These are phyloP conservation scores for Fregetta grallaria DNA, from an alignment of 2,113 vertebrate species.

Conservation along the genomic window DNA sequence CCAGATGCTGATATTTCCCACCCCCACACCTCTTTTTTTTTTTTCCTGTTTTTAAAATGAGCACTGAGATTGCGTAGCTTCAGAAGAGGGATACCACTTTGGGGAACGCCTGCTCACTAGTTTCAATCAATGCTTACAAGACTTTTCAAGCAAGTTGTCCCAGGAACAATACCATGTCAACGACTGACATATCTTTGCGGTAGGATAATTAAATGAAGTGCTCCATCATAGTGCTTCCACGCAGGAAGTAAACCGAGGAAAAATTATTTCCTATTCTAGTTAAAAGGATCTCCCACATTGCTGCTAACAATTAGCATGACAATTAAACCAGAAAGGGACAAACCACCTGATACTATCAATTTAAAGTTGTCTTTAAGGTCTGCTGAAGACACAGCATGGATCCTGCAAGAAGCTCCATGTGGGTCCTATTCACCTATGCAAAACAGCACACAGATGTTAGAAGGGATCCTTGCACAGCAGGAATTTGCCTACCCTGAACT, in stretches of 20 bases:
- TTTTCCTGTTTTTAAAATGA: background rate
- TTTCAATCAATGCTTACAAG: background rate
- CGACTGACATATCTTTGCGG: background rate
- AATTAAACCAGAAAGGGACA: background rate
- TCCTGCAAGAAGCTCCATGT: background rate
- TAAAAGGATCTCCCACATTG: background rate
- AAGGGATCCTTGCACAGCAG: background rate
- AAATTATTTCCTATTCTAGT: background rate
- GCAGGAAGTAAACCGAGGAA: background rate
- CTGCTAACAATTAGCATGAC: background rate
- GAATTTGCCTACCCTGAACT: conserved; percentile 11
- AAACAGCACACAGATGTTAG: background rate
- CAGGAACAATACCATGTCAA: background rate
- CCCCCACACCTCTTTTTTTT: background rate
- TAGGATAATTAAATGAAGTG: background rate
- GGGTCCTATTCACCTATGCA: background rate
- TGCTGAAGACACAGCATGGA: background rate
- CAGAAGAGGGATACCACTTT: background rate
- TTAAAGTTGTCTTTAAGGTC: background rate
- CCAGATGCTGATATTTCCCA: background rate
- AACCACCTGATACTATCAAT: background rate
- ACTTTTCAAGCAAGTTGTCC: background rate
- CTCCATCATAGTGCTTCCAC: background rate
- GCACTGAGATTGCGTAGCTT: background rate
- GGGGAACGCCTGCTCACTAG: background rate